Percentiles rank a stretch among this genome's conserved stretches.
Conservation (phyloP, 2,888 invertebrate species). For the Caenorhabditis panamensis region DNA sequence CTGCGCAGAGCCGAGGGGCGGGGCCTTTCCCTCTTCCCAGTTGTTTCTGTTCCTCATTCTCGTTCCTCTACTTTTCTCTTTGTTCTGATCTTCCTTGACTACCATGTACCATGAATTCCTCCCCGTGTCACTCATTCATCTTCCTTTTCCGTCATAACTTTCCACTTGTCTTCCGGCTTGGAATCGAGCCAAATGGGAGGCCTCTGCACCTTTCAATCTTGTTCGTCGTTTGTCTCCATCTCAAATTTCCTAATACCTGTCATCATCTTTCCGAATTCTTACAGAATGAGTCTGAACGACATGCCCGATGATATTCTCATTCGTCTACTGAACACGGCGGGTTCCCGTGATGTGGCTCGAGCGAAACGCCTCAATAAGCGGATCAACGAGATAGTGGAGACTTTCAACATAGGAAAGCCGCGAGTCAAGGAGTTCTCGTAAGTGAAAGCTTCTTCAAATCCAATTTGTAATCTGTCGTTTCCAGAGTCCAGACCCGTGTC, state of each 20-base stretch:
- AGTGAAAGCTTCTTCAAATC: not conserved
- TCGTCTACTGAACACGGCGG: conserved; percentile 34
- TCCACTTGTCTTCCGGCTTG: too few species aligned
- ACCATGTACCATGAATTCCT: not conserved
- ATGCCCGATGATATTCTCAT: conserved; percentile 60
- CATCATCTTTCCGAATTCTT: not conserved
- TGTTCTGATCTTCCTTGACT: not conserved
- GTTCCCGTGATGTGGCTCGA: conserved; percentile 42
- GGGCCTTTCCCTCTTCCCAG: conserved; percentile 1
- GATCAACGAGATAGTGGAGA: conserved; percentile 46
- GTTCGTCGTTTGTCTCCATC: not conserved
- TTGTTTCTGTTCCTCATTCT: not conserved
- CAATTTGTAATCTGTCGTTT: conserved; percentile 6
- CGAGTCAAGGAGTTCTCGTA: conserved; percentile 52
- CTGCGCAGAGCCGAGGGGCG: conserved; percentile 29
- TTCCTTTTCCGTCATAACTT: not conserved
- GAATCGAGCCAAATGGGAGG: not conserved
- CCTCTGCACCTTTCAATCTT: conserved; percentile 2
- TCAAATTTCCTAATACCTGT: not conserved
- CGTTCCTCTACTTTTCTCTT: not conserved
- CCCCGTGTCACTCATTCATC: not conserved
- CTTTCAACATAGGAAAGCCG: conserved; percentile 53
- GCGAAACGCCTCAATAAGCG: conserved; percentile 45
- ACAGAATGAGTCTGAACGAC: conserved; percentile 39
- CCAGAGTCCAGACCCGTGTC: conserved; percentile 48